Conservation (phyloP, 2,113 vertebrate genomes). For the Otus sunia region DNA sequence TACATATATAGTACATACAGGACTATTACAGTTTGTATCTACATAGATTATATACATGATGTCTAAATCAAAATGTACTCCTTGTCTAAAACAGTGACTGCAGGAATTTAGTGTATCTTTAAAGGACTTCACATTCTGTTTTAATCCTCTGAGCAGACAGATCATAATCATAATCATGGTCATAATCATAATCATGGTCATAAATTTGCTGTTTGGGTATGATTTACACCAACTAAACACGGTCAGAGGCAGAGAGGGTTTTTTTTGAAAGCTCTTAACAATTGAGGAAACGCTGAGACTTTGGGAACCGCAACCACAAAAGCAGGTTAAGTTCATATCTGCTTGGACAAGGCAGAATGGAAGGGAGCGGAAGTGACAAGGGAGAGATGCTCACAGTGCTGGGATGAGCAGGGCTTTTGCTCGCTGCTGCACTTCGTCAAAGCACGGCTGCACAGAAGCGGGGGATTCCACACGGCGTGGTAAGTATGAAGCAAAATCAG, state of each 20-base stretch:
- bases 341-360: rapidly evolving
- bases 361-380: not conserved
- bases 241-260: not conserved
- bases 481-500: not conserved
- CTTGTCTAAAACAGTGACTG: not conserved
- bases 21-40: not conserved
- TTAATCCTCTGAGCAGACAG: not conserved
- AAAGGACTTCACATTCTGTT: not conserved
- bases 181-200: no score
- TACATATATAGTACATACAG: not conserved
- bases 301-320: not conserved
- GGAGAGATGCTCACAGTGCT: not conserved
- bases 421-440: not conserved
- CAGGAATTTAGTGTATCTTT: not conserved
- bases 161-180: no score
- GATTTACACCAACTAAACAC: not conserved
- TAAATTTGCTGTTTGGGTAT: not conserved
- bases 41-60: not conserved
- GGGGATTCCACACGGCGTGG: rapidly evolving
- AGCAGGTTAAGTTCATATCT: not conserved
- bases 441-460: rapidly evolving
- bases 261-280: not conserved
- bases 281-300: not conserved
- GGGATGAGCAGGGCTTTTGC: not conserved
- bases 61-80: not conserved